phyloP scores from a whole-genome alignment of 2,113 vertebrate genomes.

The Ophthalmolycus amberensis region DNA sequence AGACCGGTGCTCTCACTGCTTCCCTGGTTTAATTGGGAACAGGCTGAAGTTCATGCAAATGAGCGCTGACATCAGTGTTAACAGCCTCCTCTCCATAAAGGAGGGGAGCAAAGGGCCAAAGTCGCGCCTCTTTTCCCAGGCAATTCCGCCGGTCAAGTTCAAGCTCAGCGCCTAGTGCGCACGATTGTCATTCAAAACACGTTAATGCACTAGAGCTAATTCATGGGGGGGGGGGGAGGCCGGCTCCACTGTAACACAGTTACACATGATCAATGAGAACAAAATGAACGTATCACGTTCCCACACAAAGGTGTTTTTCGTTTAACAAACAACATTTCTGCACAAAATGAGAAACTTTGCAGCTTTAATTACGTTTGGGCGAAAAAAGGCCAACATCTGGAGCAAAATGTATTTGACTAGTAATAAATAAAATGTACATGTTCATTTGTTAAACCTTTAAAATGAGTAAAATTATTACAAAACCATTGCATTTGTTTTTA shows the following conservation, averaged over 20 bases:
- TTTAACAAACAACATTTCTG: neutral
- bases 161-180: constrained; percentile 72
- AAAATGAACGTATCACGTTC: neutral
- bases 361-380: too few species aligned
- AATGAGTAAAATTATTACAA: neutral
- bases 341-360: neutral
- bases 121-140: constrained; percentile 80
- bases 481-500: neutral
- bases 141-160: constrained; percentile 84
- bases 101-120: constrained; percentile 79
- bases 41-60: constrained; percentile 84
- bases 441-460: neutral
- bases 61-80: constrained; percentile 81
- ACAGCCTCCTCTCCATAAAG: constrained; percentile 73
- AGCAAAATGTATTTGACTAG: neutral
- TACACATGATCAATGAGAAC: neutral
- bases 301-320: neutral
- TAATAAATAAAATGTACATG: neutral
- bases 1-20: constrained; percentile 66
- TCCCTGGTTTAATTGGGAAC: constrained; percentile 83
- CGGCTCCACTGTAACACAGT: neutral
- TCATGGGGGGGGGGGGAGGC: constrained; percentile 10
- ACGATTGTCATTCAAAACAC: constrained; percentile 76
- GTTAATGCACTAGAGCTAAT: constrained; percentile 37
- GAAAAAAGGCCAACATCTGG: neutral